These are phyloP conservation scores for Ramazzottius varieornatus DNA, from an alignment of 2,888 invertebrate species.

Conservation along the genomic window DNA sequence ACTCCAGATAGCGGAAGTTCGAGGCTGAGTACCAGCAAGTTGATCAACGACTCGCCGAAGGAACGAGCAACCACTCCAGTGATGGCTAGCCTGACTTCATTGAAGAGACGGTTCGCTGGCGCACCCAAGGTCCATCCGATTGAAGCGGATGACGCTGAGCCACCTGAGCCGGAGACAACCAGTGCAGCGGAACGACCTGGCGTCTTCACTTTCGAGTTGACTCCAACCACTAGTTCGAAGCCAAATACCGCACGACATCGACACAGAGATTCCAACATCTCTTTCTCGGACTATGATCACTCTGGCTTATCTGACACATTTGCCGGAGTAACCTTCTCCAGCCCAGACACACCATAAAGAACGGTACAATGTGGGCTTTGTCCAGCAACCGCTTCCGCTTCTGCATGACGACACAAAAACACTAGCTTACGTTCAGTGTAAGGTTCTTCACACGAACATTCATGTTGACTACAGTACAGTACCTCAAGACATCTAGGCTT, in stretches of 20 bases:
- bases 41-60: too few species aligned
- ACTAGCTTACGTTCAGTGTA: too few species aligned
- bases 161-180: not conserved
- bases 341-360: not conserved
- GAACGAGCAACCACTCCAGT: too few species aligned
- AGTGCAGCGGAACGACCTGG: not conserved
- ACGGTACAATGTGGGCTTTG: too few species aligned
- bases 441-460: too few species aligned
- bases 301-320: not conserved
- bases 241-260: not conserved
- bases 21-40: too few species aligned
- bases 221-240: not conserved
- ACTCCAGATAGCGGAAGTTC: too few species aligned
- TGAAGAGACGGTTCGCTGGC: not conserved
- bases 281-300: not conserved
- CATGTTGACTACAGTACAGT: too few species aligned
- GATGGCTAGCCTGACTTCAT: not conserved
- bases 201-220: not conserved
- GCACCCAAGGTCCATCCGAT: not conserved
- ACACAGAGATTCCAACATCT: not conserved
- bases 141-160: not conserved
- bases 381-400: too few species aligned
- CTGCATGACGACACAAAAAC: too few species aligned
- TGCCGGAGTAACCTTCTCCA: not conserved
- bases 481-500: too few species aligned